Base-by-base conservation (phyloP, 2,888 invertebrate species). In the Apantesis nais region DNA sequence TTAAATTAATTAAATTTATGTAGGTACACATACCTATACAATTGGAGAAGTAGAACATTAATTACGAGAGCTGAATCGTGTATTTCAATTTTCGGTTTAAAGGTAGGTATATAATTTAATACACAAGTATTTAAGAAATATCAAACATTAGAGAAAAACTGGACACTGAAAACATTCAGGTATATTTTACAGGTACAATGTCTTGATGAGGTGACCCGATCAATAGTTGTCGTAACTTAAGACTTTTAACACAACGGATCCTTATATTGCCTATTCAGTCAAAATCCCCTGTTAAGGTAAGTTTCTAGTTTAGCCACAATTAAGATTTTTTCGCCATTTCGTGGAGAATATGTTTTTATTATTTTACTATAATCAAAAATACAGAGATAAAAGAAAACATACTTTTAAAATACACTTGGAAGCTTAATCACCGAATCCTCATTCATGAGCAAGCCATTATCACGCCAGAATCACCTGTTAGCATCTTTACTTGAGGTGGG, bases 401-500 rank as follows among this genome's bases (percentile, higher is more conserved):
- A 29, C 31, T 58, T 58, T 66, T 58, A 58, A 66, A 39, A 52
- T 19, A 66, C 58, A 39, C 58, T 66, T 66, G 16, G 29, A 66
- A 66, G 58, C 58, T 66, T 66, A 66, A 66, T 66, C 58, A 66
- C 66, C 66, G 55, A 66, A 58, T 62, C 41, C 66, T 70, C 66
- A 70, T 70, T 66, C 66, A 70, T 66, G 61, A 70, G 19, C 37
- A 39, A 62, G 31, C 60, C 52, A 68, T 67, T 67, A 72, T 66
- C 37, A 39, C 52, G 55, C 29, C 61, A 66, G 72, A 69, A 72
- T 60, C 69, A 69, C 68, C 66, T 62, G 69, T 73, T 85, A 58
- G 68, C 74, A 67, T 67, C 72, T 70, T 73, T 11, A 37, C 37
- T 34, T n/a, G 78, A 91, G 93, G 93, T 93, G 88, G 90, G 82